Evolutionary conservation across 1,140 invertebrate genomes (phyloP), one percentile per base, ranked within the genome.

Genomic region (Calycopis cecrops): DNA sequence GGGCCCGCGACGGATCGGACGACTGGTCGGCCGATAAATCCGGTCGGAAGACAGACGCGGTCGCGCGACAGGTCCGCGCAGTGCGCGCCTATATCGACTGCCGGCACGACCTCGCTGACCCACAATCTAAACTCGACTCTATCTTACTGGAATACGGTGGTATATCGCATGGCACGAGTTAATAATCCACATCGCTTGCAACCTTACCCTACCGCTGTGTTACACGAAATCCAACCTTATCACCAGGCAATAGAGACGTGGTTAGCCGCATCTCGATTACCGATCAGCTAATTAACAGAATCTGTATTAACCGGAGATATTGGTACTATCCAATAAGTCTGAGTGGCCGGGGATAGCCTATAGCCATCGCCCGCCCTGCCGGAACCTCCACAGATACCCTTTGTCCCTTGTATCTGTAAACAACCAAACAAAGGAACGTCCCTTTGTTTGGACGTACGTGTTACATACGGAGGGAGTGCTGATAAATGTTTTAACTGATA

Each of bases 41-140:
- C 47, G 14, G 35, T 50, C 34, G 55, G 10, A 11, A n/a, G n/a
- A n/a, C n/a, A n/a, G n/a, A n/a, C n/a, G n/a, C n/a, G n/a, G n/a
- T n/a, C n/a, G n/a, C n/a, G n/a, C n/a, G n/a, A 7, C n/a, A 44
- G 35, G 9, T 44, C 34, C 33, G 35, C 50, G 35, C 35, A 62
- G n/a, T 68, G 65, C 69, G 69, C 69, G 50, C 51, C 54, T n/a
- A 49, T 71, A 71, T 71, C 68, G 68, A 68, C 63, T 61, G 38
- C 35, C 56, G 44, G 37, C 42, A 28, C 34, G 63, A 60, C 54
- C 58, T 54, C 38, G 35, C 28, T 53, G 21, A 35, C 17, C 42
- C 55, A 10, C 59, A 60, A 40, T 21, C 9, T 14, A 63, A 52
- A 34, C 52, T 62, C 12, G 35, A 55, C 48, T 48, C 40, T 56